Evolutionary conservation across 2,113 vertebrate genomes (phyloP).

Genomic region (Thermophis baileyi): DNA sequence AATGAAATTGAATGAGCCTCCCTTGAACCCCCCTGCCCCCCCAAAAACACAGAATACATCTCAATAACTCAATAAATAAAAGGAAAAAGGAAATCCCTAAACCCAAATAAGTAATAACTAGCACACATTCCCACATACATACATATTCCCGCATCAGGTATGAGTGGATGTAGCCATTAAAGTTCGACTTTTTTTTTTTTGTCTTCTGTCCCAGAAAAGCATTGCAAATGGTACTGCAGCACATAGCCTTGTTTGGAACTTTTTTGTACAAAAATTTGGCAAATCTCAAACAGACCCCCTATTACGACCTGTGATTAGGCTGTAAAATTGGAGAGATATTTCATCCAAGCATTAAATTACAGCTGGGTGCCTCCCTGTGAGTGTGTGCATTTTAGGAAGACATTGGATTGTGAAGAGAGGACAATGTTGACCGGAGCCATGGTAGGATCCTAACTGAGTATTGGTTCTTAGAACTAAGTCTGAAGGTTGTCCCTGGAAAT

Average conservation of each 20-base stretch:
- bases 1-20: too few relatives aligned
- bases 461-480: background rate
- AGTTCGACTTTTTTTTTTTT: too few relatives aligned
- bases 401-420: background rate
- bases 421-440: background rate
- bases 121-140: too few relatives aligned
- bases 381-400: background rate
- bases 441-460: background rate
- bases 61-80: too few relatives aligned
- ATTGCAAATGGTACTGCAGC: background rate
- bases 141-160: too few relatives aligned
- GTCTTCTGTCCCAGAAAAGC: background rate
- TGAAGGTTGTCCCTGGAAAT: background rate
- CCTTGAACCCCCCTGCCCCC: too few relatives aligned
- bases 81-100: too few relatives aligned
- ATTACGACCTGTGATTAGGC: background rate
- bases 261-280: background rate
- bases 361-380: background rate
- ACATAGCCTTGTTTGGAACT: background rate
- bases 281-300: background rate
- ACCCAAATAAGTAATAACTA: too few relatives aligned
- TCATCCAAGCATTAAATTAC: background rate
- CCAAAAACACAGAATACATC: too few relatives aligned
- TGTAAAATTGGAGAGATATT: background rate
- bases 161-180: too few relatives aligned